These are phyloP conservation scores for Agonopterix alstromeriana DNA, from an alignment of 2,888 invertebrate species.

Conservation along the genomic window DNA sequence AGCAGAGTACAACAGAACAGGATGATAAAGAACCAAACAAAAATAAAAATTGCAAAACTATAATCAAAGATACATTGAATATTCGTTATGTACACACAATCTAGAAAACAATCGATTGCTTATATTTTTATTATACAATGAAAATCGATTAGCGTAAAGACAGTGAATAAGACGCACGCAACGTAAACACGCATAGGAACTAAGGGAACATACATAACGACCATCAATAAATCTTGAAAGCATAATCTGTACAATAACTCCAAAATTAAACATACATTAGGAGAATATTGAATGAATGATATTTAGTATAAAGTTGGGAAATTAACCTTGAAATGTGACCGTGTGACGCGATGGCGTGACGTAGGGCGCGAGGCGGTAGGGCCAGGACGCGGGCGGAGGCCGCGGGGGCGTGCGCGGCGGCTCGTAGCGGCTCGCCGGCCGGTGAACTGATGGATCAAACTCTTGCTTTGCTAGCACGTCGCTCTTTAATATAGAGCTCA, in stretches of 20 bases:
- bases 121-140: slow-evolving; percentile 3
- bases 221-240: slow-evolving; percentile 47
- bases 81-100: slow-evolving; percentile 20
- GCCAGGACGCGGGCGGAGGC: slow-evolving; percentile 64
- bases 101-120: not conserved
- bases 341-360: slow-evolving; percentile 79
- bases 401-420: slow-evolving; percentile 78
- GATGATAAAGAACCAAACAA: slow-evolving; percentile 40
- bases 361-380: slow-evolving; percentile 56
- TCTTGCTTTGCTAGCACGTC: slow-evolving; percentile 79
- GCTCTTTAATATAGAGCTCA: slow-evolving; percentile 65
- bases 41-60: slow-evolving; percentile 20
- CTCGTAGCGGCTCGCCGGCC: slow-evolving; percentile 86
- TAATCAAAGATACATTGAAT: slow-evolving; percentile 40
- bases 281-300: slow-evolving; percentile 17
- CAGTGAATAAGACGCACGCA: slow-evolving; percentile 29
- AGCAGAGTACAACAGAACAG: slow-evolving; percentile 59
- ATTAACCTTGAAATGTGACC: slow-evolving; percentile 85
- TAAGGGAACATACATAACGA: slow-evolving; percentile 31
- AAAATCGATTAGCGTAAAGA: slow-evolving; percentile 2
- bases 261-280: slow-evolving; percentile 52
- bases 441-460: slow-evolving; percentile 85
- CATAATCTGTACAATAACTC: slow-evolving; percentile 39
- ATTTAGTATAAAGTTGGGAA: slow-evolving; percentile 21
- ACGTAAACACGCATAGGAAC: slow-evolving; percentile 28